Evolutionary conservation across 1,140 invertebrate genomes (phyloP), one percentile per base, ranked within the genome.

Genomic region (Ostrea denselamellosa): DNA sequence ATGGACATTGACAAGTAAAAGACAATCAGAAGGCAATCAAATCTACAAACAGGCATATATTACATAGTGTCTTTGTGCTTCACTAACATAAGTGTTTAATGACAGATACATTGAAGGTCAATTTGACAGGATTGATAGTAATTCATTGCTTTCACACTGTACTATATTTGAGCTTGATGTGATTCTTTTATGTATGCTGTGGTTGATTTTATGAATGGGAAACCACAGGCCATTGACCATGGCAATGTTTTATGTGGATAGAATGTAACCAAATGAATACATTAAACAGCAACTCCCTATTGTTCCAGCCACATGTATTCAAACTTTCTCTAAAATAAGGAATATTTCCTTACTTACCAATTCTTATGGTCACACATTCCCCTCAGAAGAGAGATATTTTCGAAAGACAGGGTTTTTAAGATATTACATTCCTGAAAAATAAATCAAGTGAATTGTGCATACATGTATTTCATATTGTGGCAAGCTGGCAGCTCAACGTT

Each of bases 1-100:
- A 25, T 77, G 28, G 7, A 34, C 25, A 77, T 34, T 77, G 68
- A 77, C 68, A 77, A 77, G 68, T 34, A 77, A 77, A n/a, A n/a
- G n/a, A n/a, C n/a, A n/a, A n/a, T n/a, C n/a, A n/a, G n/a, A n/a
- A 34, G 25, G 28, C 68, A 22, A 77, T 77, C 68, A 34, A 77
- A 25, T 77, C 68, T 17, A 10, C 28, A 44, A 44, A 44, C 34
- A n/a, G n/a, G n/a, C n/a, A n/a, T n/a, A 14, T 77, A 77, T 2
- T 77, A 77, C 28, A 14, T 28, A 14, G 5, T 77, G 22, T 34
- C 68, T 25, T 34, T 25, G 25, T 34, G 9, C 9, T 62, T n/a
- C 56, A 62, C 28, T 77, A 25, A 28, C 10, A 12, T 0, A 17
- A 62, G 28, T 14, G 28, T 77, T 2, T 25, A 28, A 5, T 28